Conservation (phyloP, 2,888 invertebrate genomes). For the Atethmia centrago region DNA sequence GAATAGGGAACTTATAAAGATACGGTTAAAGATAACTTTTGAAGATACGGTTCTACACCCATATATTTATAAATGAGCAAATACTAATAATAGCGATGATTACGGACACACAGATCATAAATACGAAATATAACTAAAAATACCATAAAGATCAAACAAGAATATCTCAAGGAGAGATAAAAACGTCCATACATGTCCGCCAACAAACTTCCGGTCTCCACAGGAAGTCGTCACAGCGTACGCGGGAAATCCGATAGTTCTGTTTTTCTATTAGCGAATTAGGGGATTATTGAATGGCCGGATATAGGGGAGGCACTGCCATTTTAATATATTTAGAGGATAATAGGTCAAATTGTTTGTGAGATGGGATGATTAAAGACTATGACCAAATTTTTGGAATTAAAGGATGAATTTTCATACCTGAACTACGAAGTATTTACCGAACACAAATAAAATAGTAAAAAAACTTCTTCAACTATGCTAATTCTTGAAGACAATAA, state of each 20-base stretch:
- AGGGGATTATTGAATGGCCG: slow-evolving; percentile 79
- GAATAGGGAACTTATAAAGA: background rate
- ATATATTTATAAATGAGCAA: background rate
- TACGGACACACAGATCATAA: slow-evolving; percentile 1
- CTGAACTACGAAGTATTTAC: no score
- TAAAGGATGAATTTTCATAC: background rate
- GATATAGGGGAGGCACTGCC: slow-evolving; percentile 71
- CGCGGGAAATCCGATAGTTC: slow-evolving; percentile 83
- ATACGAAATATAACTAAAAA: slow-evolving; percentile 14
- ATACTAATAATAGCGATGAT: slow-evolving; percentile 16
- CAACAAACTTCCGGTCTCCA: slow-evolving; percentile 77
- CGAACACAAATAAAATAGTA: background rate
- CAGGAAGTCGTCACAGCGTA: slow-evolving; percentile 85
- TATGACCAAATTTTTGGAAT: background rate
- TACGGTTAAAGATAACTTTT: background rate
- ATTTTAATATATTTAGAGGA: slow-evolving; percentile 77
- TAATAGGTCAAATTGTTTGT: slow-evolving; percentile 59
- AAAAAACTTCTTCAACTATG: background rate
- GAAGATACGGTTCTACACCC: background rate
- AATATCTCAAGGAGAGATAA: slow-evolving; percentile 62
- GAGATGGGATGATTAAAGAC: slow-evolving; percentile 46
- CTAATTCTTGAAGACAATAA: background rate
- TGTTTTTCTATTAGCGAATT: slow-evolving; percentile 89
- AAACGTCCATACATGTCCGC: slow-evolving; percentile 64
- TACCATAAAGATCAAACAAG: slow-evolving; percentile 38